These are phyloP conservation scores for Drosophila kurseongensis DNA, from an alignment of 1,140 invertebrate genomes.

Conservation along the genomic window DNA sequence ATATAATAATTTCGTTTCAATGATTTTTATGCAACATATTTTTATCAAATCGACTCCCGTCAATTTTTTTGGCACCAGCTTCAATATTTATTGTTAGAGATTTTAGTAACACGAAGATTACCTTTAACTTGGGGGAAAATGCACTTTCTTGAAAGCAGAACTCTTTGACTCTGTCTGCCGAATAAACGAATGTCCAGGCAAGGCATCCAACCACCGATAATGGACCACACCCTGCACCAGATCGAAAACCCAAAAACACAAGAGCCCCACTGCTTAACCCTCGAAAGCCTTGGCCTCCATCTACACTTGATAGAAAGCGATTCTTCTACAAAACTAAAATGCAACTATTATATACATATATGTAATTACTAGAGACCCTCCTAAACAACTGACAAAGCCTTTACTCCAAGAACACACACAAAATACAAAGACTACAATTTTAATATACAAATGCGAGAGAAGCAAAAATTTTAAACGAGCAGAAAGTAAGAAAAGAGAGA, in stretches of 20 bases:
- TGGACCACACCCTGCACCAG: conserved; percentile 38
- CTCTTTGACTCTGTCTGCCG: not conserved
- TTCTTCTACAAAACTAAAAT: conserved; percentile 18
- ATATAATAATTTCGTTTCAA: too few species aligned
- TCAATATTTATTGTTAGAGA: too few species aligned
- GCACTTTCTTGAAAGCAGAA: not conserved
- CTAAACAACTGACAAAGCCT: conserved; percentile 43
- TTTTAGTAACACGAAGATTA: too few species aligned
- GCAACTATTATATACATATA: conserved; percentile 10
- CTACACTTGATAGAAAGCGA: conserved; percentile 1
- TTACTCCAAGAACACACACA: conserved; percentile 39
- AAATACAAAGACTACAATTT: conserved; percentile 53
- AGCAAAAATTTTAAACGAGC: conserved; percentile 23
- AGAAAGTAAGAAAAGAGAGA: conserved; percentile 1
- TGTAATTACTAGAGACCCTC: conserved; percentile 39
- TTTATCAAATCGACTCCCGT: too few species aligned
- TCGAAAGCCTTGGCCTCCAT: conserved; percentile 7
- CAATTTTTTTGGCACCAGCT: too few species aligned
- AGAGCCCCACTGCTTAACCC: conserved; percentile 17
- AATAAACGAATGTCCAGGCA: conserved; percentile 16
- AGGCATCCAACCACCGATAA: conserved; percentile 53
- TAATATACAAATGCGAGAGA: conserved; percentile 36
- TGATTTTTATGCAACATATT: too few species aligned
- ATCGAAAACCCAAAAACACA: conserved; percentile 7
- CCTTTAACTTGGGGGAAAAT: too few species aligned